Conservation (phyloP, 2,888 invertebrate species). For the Drosophila limbata region DNA sequence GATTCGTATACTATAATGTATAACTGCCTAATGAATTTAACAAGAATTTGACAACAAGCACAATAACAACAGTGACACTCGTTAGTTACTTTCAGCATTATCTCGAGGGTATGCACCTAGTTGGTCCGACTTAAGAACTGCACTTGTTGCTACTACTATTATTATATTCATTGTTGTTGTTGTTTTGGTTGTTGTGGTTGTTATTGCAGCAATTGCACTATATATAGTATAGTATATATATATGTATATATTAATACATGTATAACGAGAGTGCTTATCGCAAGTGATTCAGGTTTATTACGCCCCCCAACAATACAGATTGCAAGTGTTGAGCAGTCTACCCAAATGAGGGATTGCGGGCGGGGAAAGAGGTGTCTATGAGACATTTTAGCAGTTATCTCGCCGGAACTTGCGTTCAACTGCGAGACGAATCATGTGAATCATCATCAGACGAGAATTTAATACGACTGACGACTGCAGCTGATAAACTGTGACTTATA, state of each 20-base stretch:
- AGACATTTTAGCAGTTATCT: slow-evolving; percentile 37
- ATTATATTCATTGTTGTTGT: slow-evolving; percentile 8
- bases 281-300: slow-evolving; percentile 45
- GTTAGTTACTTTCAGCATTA: not conserved
- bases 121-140: not conserved
- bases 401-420: slow-evolving; percentile 40
- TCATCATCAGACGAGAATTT: slow-evolving; percentile 14
- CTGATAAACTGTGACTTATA: slow-evolving; percentile 31
- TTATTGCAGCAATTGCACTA: slow-evolving; percentile 22
- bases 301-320: slow-evolving; percentile 27
- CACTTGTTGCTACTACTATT: slow-evolving; percentile 25
- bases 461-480: not conserved
- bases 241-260: not conserved
- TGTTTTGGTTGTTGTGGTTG: slow-evolving; percentile 5
- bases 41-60: not conserved
- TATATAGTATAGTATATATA: slow-evolving; percentile 2
- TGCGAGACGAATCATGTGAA: slow-evolving; percentile 28
- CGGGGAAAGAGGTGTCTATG: not conserved
- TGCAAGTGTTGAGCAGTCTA: not conserved
- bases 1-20: not conserved
- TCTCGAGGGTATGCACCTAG: slow-evolving; percentile 17
- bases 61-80: not conserved
- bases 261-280: slow-evolving; percentile 39
- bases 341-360: not conserved
- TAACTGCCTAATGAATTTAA: not conserved